These are phyloP conservation scores for Chaetura pelagica DNA, from an alignment of 2,113 vertebrate genomes.

Conservation along the genomic window DNA sequence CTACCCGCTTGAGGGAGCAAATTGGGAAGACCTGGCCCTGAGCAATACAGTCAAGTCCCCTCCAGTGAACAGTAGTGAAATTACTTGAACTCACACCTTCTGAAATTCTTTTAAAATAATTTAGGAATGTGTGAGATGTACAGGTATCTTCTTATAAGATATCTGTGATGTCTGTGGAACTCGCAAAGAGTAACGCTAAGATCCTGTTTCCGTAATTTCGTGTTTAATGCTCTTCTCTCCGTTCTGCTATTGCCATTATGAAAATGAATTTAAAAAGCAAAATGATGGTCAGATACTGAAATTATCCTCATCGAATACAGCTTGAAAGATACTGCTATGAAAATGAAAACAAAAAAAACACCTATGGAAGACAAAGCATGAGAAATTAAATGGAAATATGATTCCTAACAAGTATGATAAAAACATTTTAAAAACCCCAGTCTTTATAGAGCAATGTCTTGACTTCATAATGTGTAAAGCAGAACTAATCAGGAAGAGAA, in stretches of 20 bases:
- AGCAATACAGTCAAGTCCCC: not conserved
- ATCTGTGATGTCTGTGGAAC: not conserved
- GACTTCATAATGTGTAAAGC: not conserved
- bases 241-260: not conserved
- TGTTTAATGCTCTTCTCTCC: constrained; percentile 11
- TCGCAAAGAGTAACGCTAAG: not conserved
- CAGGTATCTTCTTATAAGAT: not conserved
- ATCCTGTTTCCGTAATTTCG: constrained; percentile 1
- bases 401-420: constrained; percentile 26
- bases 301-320: constrained; percentile 27
- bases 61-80: not conserved
- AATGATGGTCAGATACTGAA: constrained; percentile 54
- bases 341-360: constrained; percentile 51
- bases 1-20: not conserved
- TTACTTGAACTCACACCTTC: not conserved
- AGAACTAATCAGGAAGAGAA: constrained; percentile 3
- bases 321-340: constrained; percentile 21
- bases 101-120: not conserved
- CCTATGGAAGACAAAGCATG: not conserved
- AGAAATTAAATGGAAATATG: constrained; percentile 28
- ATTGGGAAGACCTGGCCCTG: not conserved
- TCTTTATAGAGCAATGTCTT: not conserved
- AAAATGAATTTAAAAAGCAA: constrained; percentile 59
- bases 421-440: not conserved
- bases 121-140: not conserved